These are phyloP conservation scores for Acinonyx jubatus DNA, from an alignment of 2,113 vertebrate species.

Conservation along the genomic window DNA sequence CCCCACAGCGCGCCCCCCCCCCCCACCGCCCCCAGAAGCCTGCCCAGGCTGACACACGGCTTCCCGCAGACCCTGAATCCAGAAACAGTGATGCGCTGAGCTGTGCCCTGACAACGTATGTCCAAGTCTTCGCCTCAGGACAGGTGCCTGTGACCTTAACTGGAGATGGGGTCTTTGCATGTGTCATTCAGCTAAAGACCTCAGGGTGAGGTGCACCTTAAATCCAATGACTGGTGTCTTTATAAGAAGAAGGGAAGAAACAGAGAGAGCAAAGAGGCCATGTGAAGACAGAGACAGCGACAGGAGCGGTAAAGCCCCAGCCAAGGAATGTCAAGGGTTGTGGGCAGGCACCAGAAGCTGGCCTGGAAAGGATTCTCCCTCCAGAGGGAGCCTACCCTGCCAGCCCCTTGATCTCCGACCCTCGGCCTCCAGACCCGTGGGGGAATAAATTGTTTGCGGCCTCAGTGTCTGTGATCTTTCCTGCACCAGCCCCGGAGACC, in stretches of 20 bases:
- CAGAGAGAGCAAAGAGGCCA: neutral
- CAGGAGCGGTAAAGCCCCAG: rapidly evolving
- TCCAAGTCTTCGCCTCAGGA: rapidly evolving
- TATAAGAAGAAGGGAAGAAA: neutral
- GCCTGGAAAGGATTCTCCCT: neutral
- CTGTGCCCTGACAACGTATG: rapidly evolving
- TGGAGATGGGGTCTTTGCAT: neutral
- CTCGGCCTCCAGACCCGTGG: neutral
- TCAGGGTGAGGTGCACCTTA: neutral
- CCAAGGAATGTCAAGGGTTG: neutral
- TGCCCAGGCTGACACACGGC: neutral
- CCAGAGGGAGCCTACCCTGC: no score
- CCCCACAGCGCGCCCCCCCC: neutral
- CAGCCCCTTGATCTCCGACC: neutral
- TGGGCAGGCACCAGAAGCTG: rapidly evolving
- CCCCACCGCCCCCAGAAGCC: neutral
- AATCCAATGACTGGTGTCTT: neutral
- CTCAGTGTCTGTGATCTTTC: rapidly evolving
- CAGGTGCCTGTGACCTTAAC: rapidly evolving
- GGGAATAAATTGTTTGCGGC: neutral
- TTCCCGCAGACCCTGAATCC: neutral
- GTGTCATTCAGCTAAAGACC: neutral
- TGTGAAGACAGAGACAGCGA: neutral
- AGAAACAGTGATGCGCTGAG: neutral
- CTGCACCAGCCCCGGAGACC: rapidly evolving